Evolutionary conservation across 1,140 invertebrate species (phyloP), one percentile per base, ranked within the genome.

Genomic region (Catajapyx aquilonaris): DNA sequence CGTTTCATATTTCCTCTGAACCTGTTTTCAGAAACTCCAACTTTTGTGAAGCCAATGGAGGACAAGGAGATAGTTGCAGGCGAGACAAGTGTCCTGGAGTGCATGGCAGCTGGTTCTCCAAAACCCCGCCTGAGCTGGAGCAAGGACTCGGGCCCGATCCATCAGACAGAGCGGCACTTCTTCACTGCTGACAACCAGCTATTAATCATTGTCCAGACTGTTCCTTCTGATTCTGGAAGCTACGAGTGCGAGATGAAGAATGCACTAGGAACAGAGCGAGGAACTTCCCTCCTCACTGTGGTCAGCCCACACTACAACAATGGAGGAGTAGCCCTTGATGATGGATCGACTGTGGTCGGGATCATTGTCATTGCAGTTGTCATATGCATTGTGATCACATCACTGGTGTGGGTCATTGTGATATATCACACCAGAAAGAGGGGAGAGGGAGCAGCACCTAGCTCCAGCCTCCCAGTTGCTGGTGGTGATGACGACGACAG

Each of bases 231-330:
- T 61, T 72, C 73, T 28, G 88, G 88, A 0, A 64, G 62, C 34
- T 95, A 94, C 56, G 76, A 81, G 43, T 96, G 90, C 60, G 71
- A 81, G 53, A 75, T 91, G 48, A 72, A 72, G 31, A 91, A 91
- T 63, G 71, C 74, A 17, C 60, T 86, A 4, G 85, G 84, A 4
- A 75, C 66, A 32, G 65, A 51, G 45, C 61, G 49, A 37, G 70
- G 64, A 1, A 52, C 54, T 10, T 63, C 68, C 2, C 53, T 56
- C 15, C 52, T 71, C 2, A 58, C 60, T 4, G 64, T 77, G 15
- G 54, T n/a, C n/a, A n/a, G n/a, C n/a, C n/a, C n/a, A n/a, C n/a
- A n/a, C n/a, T n/a, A n/a, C n/a, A n/a, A n/a, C n/a, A n/a, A n/a
- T n/a, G n/a, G n/a, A n/a, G n/a, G n/a, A n/a, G n/a, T n/a, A n/a